A percentile compares a stretch with the other conserved stretches of the same genome.
Conservation (phyloP, 2,888 invertebrate species). For the Plemyria rubiginata region DNA sequence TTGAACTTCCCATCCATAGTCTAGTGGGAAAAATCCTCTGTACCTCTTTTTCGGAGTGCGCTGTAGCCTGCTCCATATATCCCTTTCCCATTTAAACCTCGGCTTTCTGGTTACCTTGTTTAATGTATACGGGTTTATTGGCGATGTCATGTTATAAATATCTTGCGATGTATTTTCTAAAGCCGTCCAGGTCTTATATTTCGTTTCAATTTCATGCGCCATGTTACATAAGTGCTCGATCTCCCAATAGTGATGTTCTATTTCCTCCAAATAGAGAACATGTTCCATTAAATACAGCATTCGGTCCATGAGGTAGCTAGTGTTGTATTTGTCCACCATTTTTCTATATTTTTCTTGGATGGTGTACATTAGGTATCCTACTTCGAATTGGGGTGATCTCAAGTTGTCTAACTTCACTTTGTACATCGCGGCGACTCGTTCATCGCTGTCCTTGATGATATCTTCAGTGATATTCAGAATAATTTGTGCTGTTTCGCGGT, state of each 20-base stretch:
- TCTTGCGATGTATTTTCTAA: background rate
- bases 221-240: slow-evolving; percentile 20
- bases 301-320: background rate
- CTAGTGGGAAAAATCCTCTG: background rate
- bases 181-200: slow-evolving; percentile 2
- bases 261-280: slow-evolving; percentile 39
- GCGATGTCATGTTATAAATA: background rate
- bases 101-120: background rate
- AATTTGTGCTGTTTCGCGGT: slow-evolving; percentile 4
- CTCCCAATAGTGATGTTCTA: slow-evolving; percentile 33
- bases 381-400: slow-evolving; percentile 25
- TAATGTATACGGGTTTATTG: background rate
- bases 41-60: background rate
- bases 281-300: slow-evolving; percentile 32
- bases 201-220: slow-evolving; percentile 27
- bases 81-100: background rate
- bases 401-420: slow-evolving; percentile 22
- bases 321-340: slow-evolving; percentile 57
- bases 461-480: slow-evolving; percentile 15
- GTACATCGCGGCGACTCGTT: slow-evolving; percentile 12
- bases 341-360: slow-evolving; percentile 54
- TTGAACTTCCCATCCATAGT: slow-evolving; percentile 5
- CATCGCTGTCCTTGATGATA: slow-evolving; percentile 20
- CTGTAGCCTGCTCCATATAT: background rate
- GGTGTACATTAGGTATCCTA: slow-evolving; percentile 41